Evolutionary conservation across 2,888 invertebrate species (phyloP).

Genomic region (Brachyopa scutellaris): DNA sequence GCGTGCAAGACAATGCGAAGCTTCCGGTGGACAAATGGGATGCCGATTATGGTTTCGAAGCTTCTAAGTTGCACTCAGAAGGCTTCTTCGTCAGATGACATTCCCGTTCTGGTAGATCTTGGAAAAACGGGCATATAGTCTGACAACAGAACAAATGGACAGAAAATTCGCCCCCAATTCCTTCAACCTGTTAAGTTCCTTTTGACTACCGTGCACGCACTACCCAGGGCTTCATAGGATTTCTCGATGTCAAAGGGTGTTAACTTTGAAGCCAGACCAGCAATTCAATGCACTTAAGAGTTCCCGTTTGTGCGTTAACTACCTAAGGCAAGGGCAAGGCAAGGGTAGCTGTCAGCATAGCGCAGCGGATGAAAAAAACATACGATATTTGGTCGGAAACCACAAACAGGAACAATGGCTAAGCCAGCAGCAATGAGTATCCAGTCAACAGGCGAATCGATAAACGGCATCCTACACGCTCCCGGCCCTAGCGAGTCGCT

Average conservation of each 20-base stretch:
- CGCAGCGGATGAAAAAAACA: too few relatives aligned
- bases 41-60: slow-evolving; percentile 22
- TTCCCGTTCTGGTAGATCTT: slow-evolving; percentile 25
- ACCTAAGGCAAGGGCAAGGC: slow-evolving; percentile 29
- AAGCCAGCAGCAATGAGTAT: too few relatives aligned
- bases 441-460: too few relatives aligned
- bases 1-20: slow-evolving; percentile 49
- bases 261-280: too few relatives aligned
- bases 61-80: slow-evolving; percentile 15
- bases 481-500: too few relatives aligned
- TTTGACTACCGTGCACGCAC: background rate
- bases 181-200: background rate
- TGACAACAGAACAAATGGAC: slow-evolving; percentile 26
- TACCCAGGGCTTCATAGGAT: too few relatives aligned
- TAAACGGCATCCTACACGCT: too few relatives aligned
- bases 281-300: slow-evolving; percentile 17
- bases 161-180: background rate
- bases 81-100: slow-evolving; percentile 23
- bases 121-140: slow-evolving; percentile 39
- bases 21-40: too few relatives aligned
- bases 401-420: too few relatives aligned
- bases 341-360: slow-evolving; percentile 8
- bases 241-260: too few relatives aligned
- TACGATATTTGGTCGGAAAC: slow-evolving; percentile 18
- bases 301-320: slow-evolving; percentile 41